Evolutionary conservation across 2,113 vertebrate genomes (phyloP), one percentile per base, ranked within the genome.

Genomic region (Chionomys nivalis): DNA sequence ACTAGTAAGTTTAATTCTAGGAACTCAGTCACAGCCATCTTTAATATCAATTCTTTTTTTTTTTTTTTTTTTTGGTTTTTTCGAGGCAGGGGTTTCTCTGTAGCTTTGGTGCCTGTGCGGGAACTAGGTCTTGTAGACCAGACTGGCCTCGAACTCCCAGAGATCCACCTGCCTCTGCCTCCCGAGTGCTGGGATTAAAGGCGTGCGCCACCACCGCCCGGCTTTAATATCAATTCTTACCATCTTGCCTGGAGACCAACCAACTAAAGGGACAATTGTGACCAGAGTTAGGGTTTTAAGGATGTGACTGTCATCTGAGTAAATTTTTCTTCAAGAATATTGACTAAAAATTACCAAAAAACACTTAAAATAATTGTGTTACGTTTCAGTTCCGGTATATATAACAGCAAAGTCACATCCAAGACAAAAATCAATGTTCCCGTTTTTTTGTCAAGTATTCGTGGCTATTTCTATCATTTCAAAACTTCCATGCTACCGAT

Each of bases 261-360:
- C 90, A 96, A 68, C 44, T 63, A 79, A 94, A n/a, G 26, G 33
- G 36, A 94, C 94, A 87, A 68, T 7, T 26, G 28, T 65, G 93
- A 49, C 36, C 47, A 33, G 44, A 72, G 31, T 65, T 26, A 49
- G 11, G 12, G 49, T 49, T 93, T 94, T 89, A 90, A 92, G 75
- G 55, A 85, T 58, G 42, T 70, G 24, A 82, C 66, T 90, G n/a
- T n/a, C n/a, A n/a, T 73, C 87, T 39, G 87, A 79, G 36, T 2
- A 92, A 96, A 58, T n/a, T 90, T 42, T 94, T 93, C 89, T 81
- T n/a, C 6, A 91, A 90, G 19, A 92, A 87, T 86, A 9, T 24
- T 95, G 79, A 78, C 70, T 78, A 31, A 7, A 87, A 91, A 77
- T 87, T 87, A 91, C 89, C 61, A 94, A 55, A 63, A 88, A 87